Evolutionary conservation across 1,140 invertebrate species (phyloP), one percentile per base, ranked within the genome.

Genomic region (Calephelis nemesis): DNA sequence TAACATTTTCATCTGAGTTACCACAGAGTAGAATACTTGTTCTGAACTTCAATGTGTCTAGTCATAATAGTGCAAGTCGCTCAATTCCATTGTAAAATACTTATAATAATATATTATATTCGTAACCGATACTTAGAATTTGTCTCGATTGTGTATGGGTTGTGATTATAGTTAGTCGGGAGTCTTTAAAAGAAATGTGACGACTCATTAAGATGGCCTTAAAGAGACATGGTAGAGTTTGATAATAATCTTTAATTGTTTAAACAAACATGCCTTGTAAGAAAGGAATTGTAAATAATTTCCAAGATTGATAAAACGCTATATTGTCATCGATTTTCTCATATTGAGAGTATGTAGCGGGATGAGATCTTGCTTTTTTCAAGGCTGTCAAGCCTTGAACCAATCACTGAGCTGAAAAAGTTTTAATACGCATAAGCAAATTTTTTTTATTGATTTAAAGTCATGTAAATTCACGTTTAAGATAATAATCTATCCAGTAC

Each of bases 331-430:
- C 52, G 9, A 19, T 54, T 54, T 58, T 60, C 54, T 60, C 54
- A 60, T 60, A 60, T 60, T 60, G 54, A 60, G 54, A 60, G 39
- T 42, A 13, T 13, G 42, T 40, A 42, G 11, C 58, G 11, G 40
- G 58, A 60, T 40, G 11, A n/a, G 58, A 60, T 60, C 58, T 60
- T 60, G 58, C 58, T 60, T 60, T 39, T 60, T 45, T 45, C 11
- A 12, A 60, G 30, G 39, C 13, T 11, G 10, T 12, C 30, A 30
- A 39, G 30, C 19, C 54, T 30, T 60, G 12, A 12, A 39, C 9
- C 30, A 12, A 7, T 7, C 6, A 13, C 39, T 39, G 5, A 60
- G 30, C 6, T 6, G 8, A 9, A 9, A 45, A 45, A 7, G 8
- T 45, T 5, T 45, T 45, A 30, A 45, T 45, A 7, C 6, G 42